Percentiles rank a stretch among this genome's conserved stretches.
phyloP scores from a whole-genome alignment of 2,888 invertebrate genomes.

The Mesoligia furuncula region DNA sequence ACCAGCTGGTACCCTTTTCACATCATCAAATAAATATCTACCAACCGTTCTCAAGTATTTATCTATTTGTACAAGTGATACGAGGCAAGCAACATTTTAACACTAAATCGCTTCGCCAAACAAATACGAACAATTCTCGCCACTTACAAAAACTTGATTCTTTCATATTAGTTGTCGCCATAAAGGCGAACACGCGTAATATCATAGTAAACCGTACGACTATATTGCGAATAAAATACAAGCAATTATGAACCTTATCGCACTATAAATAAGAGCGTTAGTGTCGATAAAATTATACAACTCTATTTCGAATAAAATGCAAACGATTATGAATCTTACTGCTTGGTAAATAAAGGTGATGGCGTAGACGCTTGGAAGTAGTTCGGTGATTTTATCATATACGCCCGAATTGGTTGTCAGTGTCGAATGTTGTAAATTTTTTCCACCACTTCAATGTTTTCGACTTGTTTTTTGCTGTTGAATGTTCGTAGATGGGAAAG shows the following conservation, averaged over 20 bases:
- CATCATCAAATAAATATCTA: slow-evolving; percentile 42
- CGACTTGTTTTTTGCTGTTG: slow-evolving; percentile 67
- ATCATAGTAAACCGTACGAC: slow-evolving; percentile 63
- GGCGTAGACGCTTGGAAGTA: slow-evolving; percentile 55
- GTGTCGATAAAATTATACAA: slow-evolving; percentile 46
- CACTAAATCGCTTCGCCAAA: slow-evolving; percentile 69
- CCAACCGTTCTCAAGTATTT: slow-evolving; percentile 33
- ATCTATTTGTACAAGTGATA: slow-evolving; percentile 46
- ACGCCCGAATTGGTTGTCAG: slow-evolving; percentile 76
- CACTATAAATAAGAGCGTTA: slow-evolving; percentile 51
- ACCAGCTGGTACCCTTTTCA: slow-evolving; percentile 6
- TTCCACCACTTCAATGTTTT: slow-evolving; percentile 72
- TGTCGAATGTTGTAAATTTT: slow-evolving; percentile 79
- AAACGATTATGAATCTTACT: slow-evolving; percentile 69
- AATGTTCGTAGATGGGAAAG: slow-evolving; percentile 59
- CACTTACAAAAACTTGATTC: slow-evolving; percentile 74
- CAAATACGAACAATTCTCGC: slow-evolving; percentile 75
- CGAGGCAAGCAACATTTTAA: slow-evolving; percentile 66
- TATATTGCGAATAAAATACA: slow-evolving; percentile 54
- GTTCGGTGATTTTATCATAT: slow-evolving; percentile 75
- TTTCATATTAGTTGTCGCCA: slow-evolving; percentile 82
- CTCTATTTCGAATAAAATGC: slow-evolving; percentile 25
- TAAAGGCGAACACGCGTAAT: slow-evolving; percentile 73
- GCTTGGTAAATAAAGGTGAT: slow-evolving; percentile 58
- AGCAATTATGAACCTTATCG: slow-evolving; percentile 58